A percentile compares a stretch with the other conserved stretches of the same genome.
Evolutionary conservation across 2,888 invertebrate species (phyloP).

Genomic region (Eupsilia transversa): DNA sequence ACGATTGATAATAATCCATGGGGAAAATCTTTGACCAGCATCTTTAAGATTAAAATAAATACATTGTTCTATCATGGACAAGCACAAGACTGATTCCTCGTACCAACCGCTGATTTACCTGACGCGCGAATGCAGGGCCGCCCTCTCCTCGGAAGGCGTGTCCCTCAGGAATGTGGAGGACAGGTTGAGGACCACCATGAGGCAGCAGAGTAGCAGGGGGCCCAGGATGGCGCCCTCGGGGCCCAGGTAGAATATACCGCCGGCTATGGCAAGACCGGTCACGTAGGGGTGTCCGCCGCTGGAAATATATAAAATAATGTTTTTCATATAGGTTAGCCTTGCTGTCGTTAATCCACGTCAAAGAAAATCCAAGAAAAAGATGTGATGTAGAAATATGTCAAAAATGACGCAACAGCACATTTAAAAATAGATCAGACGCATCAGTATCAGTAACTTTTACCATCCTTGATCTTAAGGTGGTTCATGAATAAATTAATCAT

Average conservation of each 20-base stretch:
- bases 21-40: neutral
- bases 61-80: slow-evolving; percentile 34
- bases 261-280: slow-evolving; percentile 98
- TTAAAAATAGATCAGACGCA: neutral
- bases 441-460: neutral
- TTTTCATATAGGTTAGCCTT: neutral
- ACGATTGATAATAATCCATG: neutral
- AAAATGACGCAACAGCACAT: neutral
- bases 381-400: neutral
- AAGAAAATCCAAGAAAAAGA: no score
- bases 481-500: neutral
- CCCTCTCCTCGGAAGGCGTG: slow-evolving; percentile 92
- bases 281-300: slow-evolving; percentile 99
- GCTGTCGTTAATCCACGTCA: neutral
- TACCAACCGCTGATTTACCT: slow-evolving; percentile 79
- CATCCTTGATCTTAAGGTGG: neutral
- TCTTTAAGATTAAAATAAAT: neutral
- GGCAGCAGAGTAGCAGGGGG: slow-evolving; percentile 97
- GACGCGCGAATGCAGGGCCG: slow-evolving; percentile 86
- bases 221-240: slow-evolving; percentile 99
- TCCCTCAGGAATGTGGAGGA: slow-evolving; percentile 93
- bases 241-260: slow-evolving; percentile 99
- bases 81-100: slow-evolving; percentile 22
- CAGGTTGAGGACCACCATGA: slow-evolving; percentile 97
- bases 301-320: slow-evolving; percentile 48